Evolutionary conservation across 2,888 invertebrate genomes (phyloP).

Genomic region (Scaeva pyrastri): DNA sequence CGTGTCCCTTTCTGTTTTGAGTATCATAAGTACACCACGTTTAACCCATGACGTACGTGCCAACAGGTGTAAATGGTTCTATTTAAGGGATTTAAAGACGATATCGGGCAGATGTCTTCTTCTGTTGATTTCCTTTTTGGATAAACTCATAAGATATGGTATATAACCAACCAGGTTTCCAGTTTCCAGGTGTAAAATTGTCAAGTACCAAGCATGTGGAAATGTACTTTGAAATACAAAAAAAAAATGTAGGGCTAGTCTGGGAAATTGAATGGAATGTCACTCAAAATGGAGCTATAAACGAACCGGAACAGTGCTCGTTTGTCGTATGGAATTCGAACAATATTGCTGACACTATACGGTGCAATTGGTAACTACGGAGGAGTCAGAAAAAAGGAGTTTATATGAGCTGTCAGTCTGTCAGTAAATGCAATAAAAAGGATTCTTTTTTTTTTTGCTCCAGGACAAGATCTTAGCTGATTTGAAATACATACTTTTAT

Average conservation of each 20-base stretch:
- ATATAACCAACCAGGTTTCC: background rate
- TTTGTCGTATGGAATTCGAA: background rate
- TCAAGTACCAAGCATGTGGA: slow-evolving; percentile 26
- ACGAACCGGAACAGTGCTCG: slow-evolving; percentile 1
- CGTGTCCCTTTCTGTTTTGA: background rate
- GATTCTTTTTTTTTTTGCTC: slow-evolving; percentile 1
- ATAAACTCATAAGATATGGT: too few relatives aligned
- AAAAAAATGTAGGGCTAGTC: background rate
- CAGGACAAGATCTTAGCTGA: background rate
- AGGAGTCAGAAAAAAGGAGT: slow-evolving; percentile 16
- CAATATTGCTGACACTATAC: background rate
- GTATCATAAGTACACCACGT: slow-evolving; percentile 38
- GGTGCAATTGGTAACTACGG: background rate
- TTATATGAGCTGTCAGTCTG: slow-evolving; percentile 21
- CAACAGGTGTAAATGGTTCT: slow-evolving; percentile 55
- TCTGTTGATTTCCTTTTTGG: slow-evolving; percentile 26
- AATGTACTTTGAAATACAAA: slow-evolving; percentile 11
- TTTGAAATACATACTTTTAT: slow-evolving; percentile 14
- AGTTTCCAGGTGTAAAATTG: slow-evolving; percentile 30
- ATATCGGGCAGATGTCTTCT: slow-evolving; percentile 46
- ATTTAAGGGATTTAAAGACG: slow-evolving; percentile 44
- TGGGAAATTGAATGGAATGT: slow-evolving; percentile 43
- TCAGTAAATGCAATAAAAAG: slow-evolving; percentile 10
- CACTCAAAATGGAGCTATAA: background rate
- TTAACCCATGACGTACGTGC: slow-evolving; percentile 42